These are phyloP conservation scores for Hydrozoanthus gracilis DNA, from an alignment of 92 coral and sea anemone genomes.

Conservation along the genomic window DNA sequence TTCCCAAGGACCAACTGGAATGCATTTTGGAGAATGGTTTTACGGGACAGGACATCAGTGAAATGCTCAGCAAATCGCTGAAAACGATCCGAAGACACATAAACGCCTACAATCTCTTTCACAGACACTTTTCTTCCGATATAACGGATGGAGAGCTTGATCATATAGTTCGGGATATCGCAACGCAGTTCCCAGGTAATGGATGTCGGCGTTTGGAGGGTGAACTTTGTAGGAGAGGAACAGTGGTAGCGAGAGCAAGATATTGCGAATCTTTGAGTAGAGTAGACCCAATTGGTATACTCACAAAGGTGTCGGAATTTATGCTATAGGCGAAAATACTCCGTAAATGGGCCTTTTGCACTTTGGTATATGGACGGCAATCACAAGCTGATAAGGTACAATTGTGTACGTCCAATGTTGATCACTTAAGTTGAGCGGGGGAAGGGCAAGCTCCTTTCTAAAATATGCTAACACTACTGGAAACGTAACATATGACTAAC, in stretches of 20 bases:
- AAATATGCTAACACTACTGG: too few relatives aligned
- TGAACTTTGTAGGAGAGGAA: conserved; percentile 31
- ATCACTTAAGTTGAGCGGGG: neutral
- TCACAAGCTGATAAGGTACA: neutral
- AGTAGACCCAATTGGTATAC: conserved; percentile 43
- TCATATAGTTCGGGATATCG: conserved; percentile 21
- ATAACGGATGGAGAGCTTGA: conserved; percentile 39
- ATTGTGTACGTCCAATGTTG: neutral
- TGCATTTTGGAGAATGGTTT: neutral
- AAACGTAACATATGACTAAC: too few relatives aligned
- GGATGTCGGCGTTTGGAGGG: conserved; percentile 47
- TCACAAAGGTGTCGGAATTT: neutral
- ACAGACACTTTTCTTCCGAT: neutral
- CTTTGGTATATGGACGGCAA: neutral
- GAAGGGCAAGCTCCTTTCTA: neutral
- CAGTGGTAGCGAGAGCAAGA: conserved; percentile 6
- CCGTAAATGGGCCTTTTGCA: neutral
- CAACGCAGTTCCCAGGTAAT: conserved; percentile 19
- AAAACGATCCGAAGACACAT: neutral
- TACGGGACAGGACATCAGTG: neutral
- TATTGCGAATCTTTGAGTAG: conserved; percentile 41
- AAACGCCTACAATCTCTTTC: neutral
- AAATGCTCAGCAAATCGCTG: neutral
- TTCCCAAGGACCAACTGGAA: neutral
- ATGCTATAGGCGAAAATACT: neutral